Evolutionary conservation across 2,797 vertebrate species (phyloP), one percentile per base, ranked within the genome.

Genomic region (Nothura maculosa): DNA sequence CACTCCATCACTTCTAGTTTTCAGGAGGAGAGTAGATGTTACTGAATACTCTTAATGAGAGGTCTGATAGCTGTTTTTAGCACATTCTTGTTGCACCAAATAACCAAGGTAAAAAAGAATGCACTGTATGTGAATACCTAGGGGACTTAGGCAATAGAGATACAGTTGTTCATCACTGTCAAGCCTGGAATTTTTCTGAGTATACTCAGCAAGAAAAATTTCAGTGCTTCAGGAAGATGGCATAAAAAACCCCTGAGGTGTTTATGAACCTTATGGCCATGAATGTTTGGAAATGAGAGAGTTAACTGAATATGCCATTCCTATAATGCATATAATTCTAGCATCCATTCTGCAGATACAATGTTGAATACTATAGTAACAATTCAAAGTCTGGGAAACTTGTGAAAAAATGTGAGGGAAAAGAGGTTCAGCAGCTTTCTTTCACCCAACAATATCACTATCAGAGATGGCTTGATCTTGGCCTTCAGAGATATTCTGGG

Each of bases 401-500:
- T 63, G 9, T 52, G 28, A 34, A 36, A 74, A 52, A 78, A 81
- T 40, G 20, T 72, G 50, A 72, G 16, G 55, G 55, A 61, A 73
- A 85, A 58, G 32, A 14, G 61, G 17, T 5, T 2, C 0, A 4
- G 4, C 3, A 50, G 1, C 25, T 9, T 9, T 47, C 73, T 42
- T 69, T 4, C 28, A 40, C 10, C 20, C 3, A 48, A 2, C 66
- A 47, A 83, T 78, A 64, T 38, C 12, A 62, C 6, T 61, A 25
- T 43, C 9, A 54, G 27, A 17, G 5, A 6, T 48, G 50, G 63
- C 45, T 73, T 69, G n/a, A 27, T 75, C 48, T 19, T 52, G 27
- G 7, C 34, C 32, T 16, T 21, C 6, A 45, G 32, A 83, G 36
- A 40, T 22, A 55, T 15, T 55, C 5, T 14, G 12, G 13, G 12